A percentile compares a stretch with the other conserved stretches of the same genome.
Evolutionary conservation across 2,797 vertebrate genomes (phyloP).

Genomic region (Pachyuromys duprasi): DNA sequence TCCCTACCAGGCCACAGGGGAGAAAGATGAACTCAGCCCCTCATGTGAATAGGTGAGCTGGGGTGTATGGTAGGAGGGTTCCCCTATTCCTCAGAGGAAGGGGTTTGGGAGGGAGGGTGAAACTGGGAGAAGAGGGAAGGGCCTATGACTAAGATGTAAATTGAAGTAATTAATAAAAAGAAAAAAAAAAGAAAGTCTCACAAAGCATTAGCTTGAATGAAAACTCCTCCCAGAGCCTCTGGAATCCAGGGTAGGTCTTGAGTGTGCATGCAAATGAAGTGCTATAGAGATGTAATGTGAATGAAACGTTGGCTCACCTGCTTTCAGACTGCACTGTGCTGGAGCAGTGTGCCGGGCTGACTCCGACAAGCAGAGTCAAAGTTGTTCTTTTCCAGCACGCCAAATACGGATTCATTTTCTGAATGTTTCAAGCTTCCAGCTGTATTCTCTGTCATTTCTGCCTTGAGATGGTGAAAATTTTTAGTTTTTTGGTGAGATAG

Average conservation of each 20-base stretch:
- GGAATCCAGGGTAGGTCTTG: slow-evolving; percentile 48
- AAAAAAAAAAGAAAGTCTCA: neutral
- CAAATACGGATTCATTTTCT: slow-evolving; percentile 80
- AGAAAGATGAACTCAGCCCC: no score
- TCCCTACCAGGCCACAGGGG: no score
- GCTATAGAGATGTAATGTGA: slow-evolving; percentile 67
- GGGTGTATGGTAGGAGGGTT: no score
- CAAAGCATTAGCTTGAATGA: neutral
- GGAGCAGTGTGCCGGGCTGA: slow-evolving; percentile 78
- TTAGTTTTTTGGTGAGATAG: slow-evolving; percentile 63
- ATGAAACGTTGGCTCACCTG: slow-evolving; percentile 70
- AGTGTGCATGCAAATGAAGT: slow-evolving; percentile 68
- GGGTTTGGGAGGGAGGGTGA: no score
- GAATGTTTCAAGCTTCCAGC: slow-evolving; percentile 72
- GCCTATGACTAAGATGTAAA: no score
- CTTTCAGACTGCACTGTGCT: slow-evolving; percentile 62
- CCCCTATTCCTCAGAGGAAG: no score
- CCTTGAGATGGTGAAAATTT: slow-evolving; percentile 52
- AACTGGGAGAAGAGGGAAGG: no score
- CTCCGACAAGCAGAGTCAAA: slow-evolving; percentile 70
- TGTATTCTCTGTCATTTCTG: slow-evolving; percentile 43
- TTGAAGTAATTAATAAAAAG: no score
- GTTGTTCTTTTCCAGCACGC: slow-evolving; percentile 43
- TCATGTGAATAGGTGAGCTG: no score
- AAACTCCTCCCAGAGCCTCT: slow-evolving; percentile 11